Percentiles rank a stretch among this genome's conserved stretches.
Conservation (phyloP, 2,797 vertebrate genomes). For the Percopsis omiscomaycus region DNA sequence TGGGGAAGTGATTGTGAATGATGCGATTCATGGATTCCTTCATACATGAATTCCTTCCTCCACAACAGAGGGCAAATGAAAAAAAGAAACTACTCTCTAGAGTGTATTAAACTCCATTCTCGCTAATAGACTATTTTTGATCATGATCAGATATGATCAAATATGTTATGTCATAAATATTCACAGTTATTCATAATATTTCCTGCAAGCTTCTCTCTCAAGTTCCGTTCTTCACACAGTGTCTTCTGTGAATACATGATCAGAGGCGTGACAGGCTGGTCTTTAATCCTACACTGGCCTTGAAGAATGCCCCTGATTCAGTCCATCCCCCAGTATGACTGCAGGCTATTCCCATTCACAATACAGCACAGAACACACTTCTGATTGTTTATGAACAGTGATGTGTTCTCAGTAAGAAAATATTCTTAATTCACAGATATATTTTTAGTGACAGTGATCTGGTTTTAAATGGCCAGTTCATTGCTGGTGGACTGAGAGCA, state of each 20-base stretch:
- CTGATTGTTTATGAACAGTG: slow-evolving; percentile 40
- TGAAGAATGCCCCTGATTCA: slow-evolving; percentile 74
- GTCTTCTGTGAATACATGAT: slow-evolving; percentile 78
- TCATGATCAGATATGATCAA: slow-evolving; percentile 62
- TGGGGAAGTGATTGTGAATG: slow-evolving; percentile 19
- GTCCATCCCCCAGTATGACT: slow-evolving; percentile 38
- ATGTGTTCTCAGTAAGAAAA: slow-evolving; percentile 32
- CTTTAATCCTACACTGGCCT: slow-evolving; percentile 77
- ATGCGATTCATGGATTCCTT: slow-evolving; percentile 35
- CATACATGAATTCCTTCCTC: slow-evolving; percentile 22
- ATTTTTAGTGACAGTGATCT: slow-evolving; percentile 25
- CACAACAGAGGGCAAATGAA: slow-evolving; percentile 48
- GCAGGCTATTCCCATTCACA: slow-evolving; percentile 56
- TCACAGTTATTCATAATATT: slow-evolving; percentile 65
- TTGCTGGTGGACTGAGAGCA: slow-evolving; percentile 39
- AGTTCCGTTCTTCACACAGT: slow-evolving; percentile 68
- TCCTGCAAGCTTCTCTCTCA: slow-evolving; percentile 63
- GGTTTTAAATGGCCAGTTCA: slow-evolving; percentile 41
- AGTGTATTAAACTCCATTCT: slow-evolving; percentile 58
- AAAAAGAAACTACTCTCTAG: slow-evolving; percentile 33
- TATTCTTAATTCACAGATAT: slow-evolving; percentile 31
- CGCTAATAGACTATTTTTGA: slow-evolving; percentile 59
- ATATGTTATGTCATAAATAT: slow-evolving; percentile 60
- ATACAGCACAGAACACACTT: slow-evolving; percentile 27
- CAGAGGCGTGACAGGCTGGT: slow-evolving; percentile 65